phyloP scores from a whole-genome alignment of 1,140 invertebrate genomes.

The Drosophila melanica region DNA sequence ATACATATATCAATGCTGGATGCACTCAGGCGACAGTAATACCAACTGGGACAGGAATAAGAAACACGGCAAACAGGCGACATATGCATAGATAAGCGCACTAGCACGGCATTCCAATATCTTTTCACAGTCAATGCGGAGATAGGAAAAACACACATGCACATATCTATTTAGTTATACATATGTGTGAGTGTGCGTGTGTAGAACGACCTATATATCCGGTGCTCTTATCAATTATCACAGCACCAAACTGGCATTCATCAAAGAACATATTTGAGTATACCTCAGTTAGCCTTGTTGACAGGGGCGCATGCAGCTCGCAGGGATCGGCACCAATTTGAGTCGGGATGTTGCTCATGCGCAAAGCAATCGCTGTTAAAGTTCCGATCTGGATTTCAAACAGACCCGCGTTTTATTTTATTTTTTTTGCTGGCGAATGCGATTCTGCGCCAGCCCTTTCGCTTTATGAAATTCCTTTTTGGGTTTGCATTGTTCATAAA shows the following conservation, averaged over 20 bases:
- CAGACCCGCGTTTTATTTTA: slow-evolving; percentile 2
- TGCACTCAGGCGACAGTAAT: slow-evolving; percentile 24
- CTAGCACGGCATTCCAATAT: slow-evolving; percentile 29
- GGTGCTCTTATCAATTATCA: slow-evolving; percentile 45
- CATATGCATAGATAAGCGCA: slow-evolving; percentile 32
- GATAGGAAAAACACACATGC: not conserved
- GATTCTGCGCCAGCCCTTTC: slow-evolving; percentile 1
- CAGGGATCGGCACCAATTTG: too few species aligned
- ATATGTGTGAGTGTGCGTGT: not conserved
- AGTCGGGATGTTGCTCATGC: not conserved
- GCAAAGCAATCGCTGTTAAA: not conserved
- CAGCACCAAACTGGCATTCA: not conserved
- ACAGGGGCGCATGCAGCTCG: not conserved
- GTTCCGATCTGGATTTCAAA: slow-evolving; percentile 1
- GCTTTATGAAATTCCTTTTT: slow-evolving; percentile 24
- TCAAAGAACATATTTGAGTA: not conserved
- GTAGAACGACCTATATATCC: slow-evolving; percentile 36
- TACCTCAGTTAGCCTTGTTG: not conserved
- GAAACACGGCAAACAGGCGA: slow-evolving; percentile 2
- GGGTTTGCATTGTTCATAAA: slow-evolving; percentile 36
- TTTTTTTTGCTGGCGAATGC: slow-evolving; percentile 1
- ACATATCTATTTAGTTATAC: not conserved
- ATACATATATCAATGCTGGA: slow-evolving; percentile 1
- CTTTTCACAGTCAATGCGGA: slow-evolving; percentile 12
- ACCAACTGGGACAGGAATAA: slow-evolving; percentile 3